phyloP scores from a whole-genome alignment of 2,888 invertebrate genomes.

The Stenodera caucasica region DNA sequence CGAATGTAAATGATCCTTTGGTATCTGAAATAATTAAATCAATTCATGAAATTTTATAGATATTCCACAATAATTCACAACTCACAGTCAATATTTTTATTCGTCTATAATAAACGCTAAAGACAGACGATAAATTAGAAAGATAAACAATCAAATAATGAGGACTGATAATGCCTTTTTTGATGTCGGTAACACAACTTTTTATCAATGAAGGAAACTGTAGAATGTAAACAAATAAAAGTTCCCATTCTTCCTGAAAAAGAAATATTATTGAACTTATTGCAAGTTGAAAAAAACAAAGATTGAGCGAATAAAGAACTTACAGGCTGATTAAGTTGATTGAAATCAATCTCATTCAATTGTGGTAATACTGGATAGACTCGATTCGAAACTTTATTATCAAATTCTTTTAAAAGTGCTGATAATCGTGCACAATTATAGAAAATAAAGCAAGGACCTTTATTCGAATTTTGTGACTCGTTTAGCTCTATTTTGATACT shows the following conservation, averaged over 20 bases:
- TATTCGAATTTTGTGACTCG: slow-evolving; percentile 39
- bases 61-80: slow-evolving; percentile 25
- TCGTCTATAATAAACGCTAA: slow-evolving; percentile 75
- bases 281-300: slow-evolving; percentile 7
- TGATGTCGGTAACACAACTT: slow-evolving; percentile 58
- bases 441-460: slow-evolving; percentile 71
- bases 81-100: slow-evolving; percentile 71
- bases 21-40: slow-evolving; percentile 62
- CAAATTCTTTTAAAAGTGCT: slow-evolving; percentile 66
- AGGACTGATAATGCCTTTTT: slow-evolving; percentile 61
- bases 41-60: background rate
- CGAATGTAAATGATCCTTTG: slow-evolving; percentile 67
- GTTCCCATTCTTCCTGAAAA: slow-evolving; percentile 76
- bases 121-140: slow-evolving; percentile 63
- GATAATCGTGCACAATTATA: slow-evolving; percentile 77
- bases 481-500: slow-evolving; percentile 59
- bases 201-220: slow-evolving; percentile 65
- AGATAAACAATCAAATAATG: slow-evolving; percentile 69
- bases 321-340: slow-evolving; percentile 68
- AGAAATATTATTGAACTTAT: slow-evolving; percentile 17
- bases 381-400: slow-evolving; percentile 59
- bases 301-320: slow-evolving; percentile 14
- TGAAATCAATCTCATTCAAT: slow-evolving; percentile 64
- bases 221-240: slow-evolving; percentile 69
- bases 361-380: slow-evolving; percentile 65